Evolutionary conservation across 92 coral and sea anemone species (phyloP), one percentile per base, ranked within the genome.

Genomic region (Bergia puertoricense): DNA sequence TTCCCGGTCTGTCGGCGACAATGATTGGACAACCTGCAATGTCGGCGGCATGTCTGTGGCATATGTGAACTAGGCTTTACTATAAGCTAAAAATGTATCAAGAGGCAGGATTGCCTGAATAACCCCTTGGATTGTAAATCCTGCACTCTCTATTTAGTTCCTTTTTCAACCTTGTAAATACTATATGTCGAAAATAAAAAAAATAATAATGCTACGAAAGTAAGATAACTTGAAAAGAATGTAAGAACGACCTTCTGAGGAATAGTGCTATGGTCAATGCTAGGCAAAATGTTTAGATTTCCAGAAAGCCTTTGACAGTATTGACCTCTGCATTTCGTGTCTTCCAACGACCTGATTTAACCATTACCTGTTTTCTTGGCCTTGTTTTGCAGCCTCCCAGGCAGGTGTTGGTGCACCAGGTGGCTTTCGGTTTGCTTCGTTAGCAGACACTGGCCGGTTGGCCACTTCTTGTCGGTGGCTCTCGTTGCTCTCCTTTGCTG

Each of bases 341-440:
- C 30, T 62, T 62, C 30, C 1, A 18, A 62, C 59, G 16, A 11
- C 11, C 59, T 1, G 14, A 41, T 51, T 38, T 0, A 46, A 30
- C 30, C 6, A 86, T 67, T 59, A 95, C 99, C 98, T 96, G 71
- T 95, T 93, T 11, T 88, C 93, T 83, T 95, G 91, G 23, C 97
- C 98, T 75, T 97, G 99, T 89, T 89, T 93, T 10, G 94, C 99
- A 9, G 99, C 99, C 85, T 97, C 95, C 96, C 94, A 92, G 16
- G 99, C 99, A 30, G 98, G 93, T 76, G 85, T 92, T 44, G 91
- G 93, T 5, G 91, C 90, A 42, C 85, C 91, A 30, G 91, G 86
- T 39, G 94, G 93, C 48, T 77, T 90, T 72, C 88, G 93, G 80
- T 92, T 92, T 15, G 94, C 96, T 22, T 92, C 93, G 44, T 76